These are phyloP conservation scores for Ochropleura leucogaster DNA, from an alignment of 2,888 invertebrate genomes.

Conservation along the genomic window DNA sequence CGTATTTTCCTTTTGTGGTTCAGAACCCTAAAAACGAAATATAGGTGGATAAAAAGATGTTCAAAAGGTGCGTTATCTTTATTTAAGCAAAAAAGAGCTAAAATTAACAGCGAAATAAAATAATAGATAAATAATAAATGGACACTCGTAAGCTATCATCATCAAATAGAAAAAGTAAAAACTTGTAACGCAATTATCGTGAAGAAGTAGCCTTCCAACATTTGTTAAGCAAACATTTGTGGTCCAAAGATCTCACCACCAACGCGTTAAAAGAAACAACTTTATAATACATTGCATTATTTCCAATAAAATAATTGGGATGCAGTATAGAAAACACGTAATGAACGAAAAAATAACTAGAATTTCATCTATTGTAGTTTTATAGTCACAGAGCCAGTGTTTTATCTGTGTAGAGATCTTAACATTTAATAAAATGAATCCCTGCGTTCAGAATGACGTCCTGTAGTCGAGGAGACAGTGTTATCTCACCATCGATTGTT, in stretches of 20 bases:
- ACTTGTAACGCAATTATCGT: slow-evolving; percentile 29
- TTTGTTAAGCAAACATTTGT: slow-evolving; percentile 35
- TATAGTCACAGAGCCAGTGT: slow-evolving; percentile 33
- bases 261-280: slow-evolving; percentile 1
- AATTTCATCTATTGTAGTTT: slow-evolving; percentile 28
- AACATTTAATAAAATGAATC: slow-evolving; percentile 71
- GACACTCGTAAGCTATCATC: slow-evolving; percentile 3
- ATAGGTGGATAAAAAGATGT: background rate
- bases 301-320: background rate
- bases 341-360: slow-evolving; percentile 21
- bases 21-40: no score
- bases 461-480: slow-evolving; percentile 61
- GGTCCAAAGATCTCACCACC: slow-evolving; percentile 14
- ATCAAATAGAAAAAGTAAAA: slow-evolving; percentile 1
- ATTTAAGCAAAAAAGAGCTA: background rate
- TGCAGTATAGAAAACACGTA: slow-evolving; percentile 24
- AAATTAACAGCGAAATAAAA: background rate
- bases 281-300: slow-evolving; percentile 22
- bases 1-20: no score
- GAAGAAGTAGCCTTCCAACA: slow-evolving; percentile 37
- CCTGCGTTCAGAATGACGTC: slow-evolving; percentile 70
- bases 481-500: slow-evolving; percentile 77
- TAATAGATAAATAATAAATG: background rate
- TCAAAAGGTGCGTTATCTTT: background rate
- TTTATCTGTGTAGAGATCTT: slow-evolving; percentile 70